These are phyloP conservation scores for Poeciliopsis turneri DNA, from an alignment of 2,797 vertebrate species.

Conservation along the genomic window DNA sequence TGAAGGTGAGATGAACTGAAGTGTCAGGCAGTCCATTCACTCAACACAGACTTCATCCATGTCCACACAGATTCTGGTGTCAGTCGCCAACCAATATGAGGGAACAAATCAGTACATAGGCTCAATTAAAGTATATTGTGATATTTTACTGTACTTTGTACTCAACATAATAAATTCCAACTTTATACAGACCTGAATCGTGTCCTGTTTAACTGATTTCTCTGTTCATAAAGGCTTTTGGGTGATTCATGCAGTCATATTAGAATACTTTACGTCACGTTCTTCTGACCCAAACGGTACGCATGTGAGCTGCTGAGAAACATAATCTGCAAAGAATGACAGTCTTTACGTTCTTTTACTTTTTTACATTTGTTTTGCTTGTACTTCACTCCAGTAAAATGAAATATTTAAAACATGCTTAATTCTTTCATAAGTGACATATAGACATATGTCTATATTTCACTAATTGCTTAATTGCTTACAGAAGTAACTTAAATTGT, in stretches of 20 bases:
- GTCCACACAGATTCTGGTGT: constrained; percentile 38
- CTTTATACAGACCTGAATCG: constrained; percentile 61
- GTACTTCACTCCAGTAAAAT: background rate
- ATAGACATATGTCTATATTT: background rate
- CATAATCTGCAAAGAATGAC: background rate
- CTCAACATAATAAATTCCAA: constrained; percentile 71
- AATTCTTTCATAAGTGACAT: background rate
- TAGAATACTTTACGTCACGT: background rate
- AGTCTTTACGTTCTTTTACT: background rate
- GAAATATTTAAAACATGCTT: background rate
- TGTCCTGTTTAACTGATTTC: constrained; percentile 22
- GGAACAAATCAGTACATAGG: constrained; percentile 58
- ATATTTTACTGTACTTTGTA: constrained; percentile 76
- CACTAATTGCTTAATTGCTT: too few relatives aligned
- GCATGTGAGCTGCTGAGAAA: background rate
- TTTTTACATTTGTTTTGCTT: background rate
- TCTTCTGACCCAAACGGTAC: background rate
- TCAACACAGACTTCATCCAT: constrained; percentile 36
- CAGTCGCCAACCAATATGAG: constrained; percentile 34
- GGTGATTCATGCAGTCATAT: background rate
- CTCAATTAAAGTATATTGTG: constrained; percentile 67
- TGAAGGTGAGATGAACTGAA: background rate
- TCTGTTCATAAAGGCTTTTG: background rate
- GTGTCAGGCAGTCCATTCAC: background rate
- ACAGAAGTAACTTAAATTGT: too few relatives aligned